Evolutionary conservation across 2,888 invertebrate species (phyloP).

Genomic region (Sphaeridia pumilis): DNA sequence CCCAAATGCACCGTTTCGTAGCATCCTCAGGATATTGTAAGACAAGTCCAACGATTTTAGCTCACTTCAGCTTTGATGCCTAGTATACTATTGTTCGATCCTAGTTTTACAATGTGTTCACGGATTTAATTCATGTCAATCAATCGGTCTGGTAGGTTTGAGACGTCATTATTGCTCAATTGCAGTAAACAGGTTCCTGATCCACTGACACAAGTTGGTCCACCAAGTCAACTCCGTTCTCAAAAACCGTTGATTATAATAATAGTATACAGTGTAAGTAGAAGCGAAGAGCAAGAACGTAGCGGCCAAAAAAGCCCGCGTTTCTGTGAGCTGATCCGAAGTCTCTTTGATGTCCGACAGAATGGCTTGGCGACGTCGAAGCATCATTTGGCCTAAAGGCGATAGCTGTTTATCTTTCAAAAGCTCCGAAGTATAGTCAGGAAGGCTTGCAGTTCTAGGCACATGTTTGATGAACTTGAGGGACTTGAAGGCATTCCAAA

Average conservation of each 20-base stretch:
- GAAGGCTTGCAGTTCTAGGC: background rate
- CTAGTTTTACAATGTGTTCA: too few relatives aligned
- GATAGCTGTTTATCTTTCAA: background rate
- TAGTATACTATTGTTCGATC: too few relatives aligned
- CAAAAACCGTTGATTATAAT: background rate
- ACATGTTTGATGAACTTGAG: background rate
- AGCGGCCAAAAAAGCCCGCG: background rate
- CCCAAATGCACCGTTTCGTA: too few relatives aligned
- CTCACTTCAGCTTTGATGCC: too few relatives aligned
- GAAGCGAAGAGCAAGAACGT: background rate
- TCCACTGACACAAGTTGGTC: background rate
- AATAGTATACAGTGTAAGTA: background rate
- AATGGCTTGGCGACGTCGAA: constrained; percentile 7
- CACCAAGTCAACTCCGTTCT: background rate
- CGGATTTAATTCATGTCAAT: too few relatives aligned
- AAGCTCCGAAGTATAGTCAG: background rate
- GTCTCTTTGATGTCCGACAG: background rate
- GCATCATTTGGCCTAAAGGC: constrained; percentile 10
- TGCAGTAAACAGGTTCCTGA: background rate
- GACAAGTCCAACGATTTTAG: too few relatives aligned
- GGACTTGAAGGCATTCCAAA: background rate
- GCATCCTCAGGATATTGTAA: too few relatives aligned
- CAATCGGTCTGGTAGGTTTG: too few relatives aligned
- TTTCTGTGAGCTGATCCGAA: constrained; percentile 3
- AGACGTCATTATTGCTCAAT: too few relatives aligned